Evolutionary conservation across 2,113 vertebrate genomes (phyloP).

Genomic region (Pterocles burchelli): DNA sequence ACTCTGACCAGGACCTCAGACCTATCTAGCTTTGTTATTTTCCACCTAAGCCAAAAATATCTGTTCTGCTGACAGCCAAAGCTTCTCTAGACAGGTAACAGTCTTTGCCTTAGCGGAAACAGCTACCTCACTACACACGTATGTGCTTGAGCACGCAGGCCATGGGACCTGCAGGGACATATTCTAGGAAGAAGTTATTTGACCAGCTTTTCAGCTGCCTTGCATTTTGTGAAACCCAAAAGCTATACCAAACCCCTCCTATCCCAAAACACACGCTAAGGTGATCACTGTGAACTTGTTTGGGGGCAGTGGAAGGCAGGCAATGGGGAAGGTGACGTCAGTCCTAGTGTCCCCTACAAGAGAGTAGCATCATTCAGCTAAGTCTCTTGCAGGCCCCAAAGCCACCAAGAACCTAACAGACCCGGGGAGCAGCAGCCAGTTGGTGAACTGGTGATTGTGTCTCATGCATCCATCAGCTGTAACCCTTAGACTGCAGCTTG

Average conservation of each 20-base stretch:
- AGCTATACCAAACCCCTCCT: neutral
- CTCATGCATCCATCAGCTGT: neutral
- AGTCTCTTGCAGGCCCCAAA: neutral
- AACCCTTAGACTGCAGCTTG: neutral
- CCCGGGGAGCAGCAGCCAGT: neutral
- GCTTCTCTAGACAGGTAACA: neutral
- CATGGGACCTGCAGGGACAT: neutral
- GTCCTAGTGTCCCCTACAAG: neutral
- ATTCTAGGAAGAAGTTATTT: neutral
- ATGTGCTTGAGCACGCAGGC: neutral
- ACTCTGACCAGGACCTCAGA: neutral
- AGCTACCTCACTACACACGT: neutral
- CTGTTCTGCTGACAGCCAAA: neutral
- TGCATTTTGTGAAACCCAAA: neutral
- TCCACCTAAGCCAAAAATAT: neutral
- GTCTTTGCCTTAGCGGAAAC: conserved; percentile 13
- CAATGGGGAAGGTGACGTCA: neutral
- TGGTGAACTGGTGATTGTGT: neutral
- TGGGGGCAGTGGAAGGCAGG: neutral
- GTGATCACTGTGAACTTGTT: neutral
- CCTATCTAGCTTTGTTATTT: neutral
- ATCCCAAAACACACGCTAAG: rapidly evolving
- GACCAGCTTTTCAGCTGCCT: neutral
- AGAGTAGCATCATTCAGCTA: neutral
- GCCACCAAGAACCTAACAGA: neutral